These are phyloP conservation scores for Centropus unirufus DNA, from an alignment of 2,113 vertebrate genomes.

Conservation along the genomic window DNA sequence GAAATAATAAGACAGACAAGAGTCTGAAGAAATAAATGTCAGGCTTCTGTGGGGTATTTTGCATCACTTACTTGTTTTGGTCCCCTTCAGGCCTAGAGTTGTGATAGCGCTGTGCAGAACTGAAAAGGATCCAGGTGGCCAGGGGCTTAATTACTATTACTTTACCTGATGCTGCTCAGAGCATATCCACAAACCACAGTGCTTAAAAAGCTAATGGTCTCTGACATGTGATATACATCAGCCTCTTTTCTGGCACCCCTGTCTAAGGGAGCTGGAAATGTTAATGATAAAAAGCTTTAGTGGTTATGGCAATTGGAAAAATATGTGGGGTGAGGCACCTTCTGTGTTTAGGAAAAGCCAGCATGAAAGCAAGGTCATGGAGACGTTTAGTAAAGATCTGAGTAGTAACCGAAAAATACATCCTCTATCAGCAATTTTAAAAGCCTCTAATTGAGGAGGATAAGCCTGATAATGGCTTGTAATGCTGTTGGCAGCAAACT, in stretches of 20 bases:
- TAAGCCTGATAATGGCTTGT: conserved; percentile 24
- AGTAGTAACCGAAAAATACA: background rate
- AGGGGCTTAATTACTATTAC: background rate
- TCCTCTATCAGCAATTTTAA: conserved; percentile 25
- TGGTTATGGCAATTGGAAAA: background rate
- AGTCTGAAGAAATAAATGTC: background rate
- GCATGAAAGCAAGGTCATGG: background rate
- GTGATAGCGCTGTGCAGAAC: background rate
- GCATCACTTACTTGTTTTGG: background rate
- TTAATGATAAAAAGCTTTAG: background rate
- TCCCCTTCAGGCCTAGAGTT: background rate
- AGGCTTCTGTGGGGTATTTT: background rate
- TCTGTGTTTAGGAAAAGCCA: background rate
- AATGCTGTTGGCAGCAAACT: conserved; percentile 26
- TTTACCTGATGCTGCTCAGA: background rate
- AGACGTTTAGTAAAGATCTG: background rate
- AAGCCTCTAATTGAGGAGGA: conserved; percentile 16
- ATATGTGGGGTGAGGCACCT: background rate
- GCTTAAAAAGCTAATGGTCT: background rate
- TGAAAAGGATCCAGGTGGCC: background rate
- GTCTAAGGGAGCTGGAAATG: background rate
- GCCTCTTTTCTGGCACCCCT: background rate
- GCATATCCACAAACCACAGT: background rate
- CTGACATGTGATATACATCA: background rate
- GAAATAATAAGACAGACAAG: background rate